Conservation (phyloP, 53 echinoderm and acorn worm genomes). For the Apostichopus leukothele region DNA sequence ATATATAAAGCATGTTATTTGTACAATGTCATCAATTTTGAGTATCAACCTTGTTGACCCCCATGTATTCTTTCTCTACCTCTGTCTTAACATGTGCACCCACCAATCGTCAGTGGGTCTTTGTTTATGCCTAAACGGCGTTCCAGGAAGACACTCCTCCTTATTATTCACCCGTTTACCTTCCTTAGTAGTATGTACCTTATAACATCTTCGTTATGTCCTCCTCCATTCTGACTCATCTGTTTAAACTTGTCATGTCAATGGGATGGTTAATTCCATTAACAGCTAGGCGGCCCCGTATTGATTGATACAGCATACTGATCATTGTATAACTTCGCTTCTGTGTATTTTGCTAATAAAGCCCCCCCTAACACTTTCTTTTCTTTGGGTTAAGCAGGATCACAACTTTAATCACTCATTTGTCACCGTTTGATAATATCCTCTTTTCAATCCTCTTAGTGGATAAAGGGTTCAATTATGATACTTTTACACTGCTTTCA, state of each 20-base stretch:
- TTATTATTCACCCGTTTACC: too few relatives aligned
- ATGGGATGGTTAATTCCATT: background rate
- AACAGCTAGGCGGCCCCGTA: background rate
- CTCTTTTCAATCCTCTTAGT: constrained; percentile 7
- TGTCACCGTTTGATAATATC: constrained; percentile 23
- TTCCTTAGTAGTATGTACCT: too few relatives aligned
- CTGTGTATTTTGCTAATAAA: constrained; percentile 38
- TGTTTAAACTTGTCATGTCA: background rate
- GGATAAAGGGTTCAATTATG: constrained; percentile 30
- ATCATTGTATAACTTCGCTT: background rate
- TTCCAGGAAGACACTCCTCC: too few relatives aligned
- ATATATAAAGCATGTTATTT: too few relatives aligned
- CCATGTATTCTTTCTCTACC: too few relatives aligned
- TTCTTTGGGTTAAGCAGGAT: background rate
- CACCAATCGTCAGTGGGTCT: too few relatives aligned
- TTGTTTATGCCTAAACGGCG: too few relatives aligned
- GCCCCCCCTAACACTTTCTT: background rate
- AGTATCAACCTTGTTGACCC: too few relatives aligned
- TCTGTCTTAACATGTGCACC: too few relatives aligned
- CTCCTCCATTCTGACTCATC: background rate
- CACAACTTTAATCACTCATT: constrained; percentile 27
- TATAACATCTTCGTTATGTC: too few relatives aligned
- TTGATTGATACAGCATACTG: constrained; percentile 28
- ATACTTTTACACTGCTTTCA: constrained; percentile 18
- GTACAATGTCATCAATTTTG: too few relatives aligned